Evolutionary conservation across 2,888 invertebrate species (phyloP).

Genomic region (Stegana nigrithorax): DNA sequence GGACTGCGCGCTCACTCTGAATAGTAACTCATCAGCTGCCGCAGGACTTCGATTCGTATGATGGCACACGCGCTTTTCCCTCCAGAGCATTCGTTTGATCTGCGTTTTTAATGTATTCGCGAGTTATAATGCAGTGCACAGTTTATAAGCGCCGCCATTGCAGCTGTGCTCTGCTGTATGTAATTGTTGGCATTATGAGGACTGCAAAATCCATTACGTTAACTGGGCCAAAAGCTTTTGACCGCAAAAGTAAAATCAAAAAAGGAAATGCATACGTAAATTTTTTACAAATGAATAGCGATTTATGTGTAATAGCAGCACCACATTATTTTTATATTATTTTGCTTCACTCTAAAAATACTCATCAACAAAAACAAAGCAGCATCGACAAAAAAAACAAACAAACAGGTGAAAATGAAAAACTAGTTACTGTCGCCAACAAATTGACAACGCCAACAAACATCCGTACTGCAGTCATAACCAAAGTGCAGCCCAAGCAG

Average conservation of each 20-base stretch:
- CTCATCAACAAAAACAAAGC: background rate
- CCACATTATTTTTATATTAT: too few species aligned
- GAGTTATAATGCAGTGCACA: background rate
- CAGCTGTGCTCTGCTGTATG: background rate
- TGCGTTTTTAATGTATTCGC: constrained; percentile 11
- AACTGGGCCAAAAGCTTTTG: too few species aligned
- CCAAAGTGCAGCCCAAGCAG: background rate
- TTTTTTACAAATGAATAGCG: too few species aligned
- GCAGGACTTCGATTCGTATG: background rate
- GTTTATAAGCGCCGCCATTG: background rate
- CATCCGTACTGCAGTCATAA: background rate
- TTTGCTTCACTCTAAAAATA: background rate
- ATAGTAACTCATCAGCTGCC: constrained; percentile 2
- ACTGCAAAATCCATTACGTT: too few species aligned
- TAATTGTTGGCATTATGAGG: background rate
- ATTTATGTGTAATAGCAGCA: too few species aligned
- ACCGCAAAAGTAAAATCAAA: too few species aligned
- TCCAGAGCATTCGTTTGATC: background rate
- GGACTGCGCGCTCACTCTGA: background rate
- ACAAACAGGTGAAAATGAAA: background rate
- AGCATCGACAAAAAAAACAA: background rate
- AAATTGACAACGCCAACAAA: background rate
- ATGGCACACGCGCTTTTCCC: background rate
- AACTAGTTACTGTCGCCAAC: background rate
- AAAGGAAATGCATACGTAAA: too few species aligned